phyloP scores from a whole-genome alignment of 2,888 invertebrate genomes.

The Sinhomidia bicolor region DNA sequence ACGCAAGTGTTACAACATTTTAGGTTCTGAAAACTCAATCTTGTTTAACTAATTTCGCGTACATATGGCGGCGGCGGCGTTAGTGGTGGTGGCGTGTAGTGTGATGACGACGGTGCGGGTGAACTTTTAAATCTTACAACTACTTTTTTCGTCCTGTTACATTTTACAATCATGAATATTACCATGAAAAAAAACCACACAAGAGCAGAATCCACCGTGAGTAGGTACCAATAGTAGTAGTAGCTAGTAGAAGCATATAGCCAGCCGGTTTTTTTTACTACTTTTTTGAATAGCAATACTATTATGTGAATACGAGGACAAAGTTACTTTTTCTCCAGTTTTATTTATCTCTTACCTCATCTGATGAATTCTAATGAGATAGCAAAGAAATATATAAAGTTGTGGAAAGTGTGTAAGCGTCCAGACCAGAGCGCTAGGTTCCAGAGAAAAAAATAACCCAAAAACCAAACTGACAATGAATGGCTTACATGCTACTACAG shows the following conservation, averaged over 20 bases:
- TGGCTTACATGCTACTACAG: background rate
- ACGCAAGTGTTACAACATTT: background rate
- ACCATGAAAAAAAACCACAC: no score
- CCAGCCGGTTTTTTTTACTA: background rate
- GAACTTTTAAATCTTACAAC: background rate
- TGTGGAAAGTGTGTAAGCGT: conserved; percentile 2
- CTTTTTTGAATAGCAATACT: background rate
- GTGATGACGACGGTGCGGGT: no score
- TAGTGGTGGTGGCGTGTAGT: no score
- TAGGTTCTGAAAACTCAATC: background rate
- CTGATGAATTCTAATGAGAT: conserved; percentile 76
- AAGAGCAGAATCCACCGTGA: background rate
- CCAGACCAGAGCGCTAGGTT: no score
- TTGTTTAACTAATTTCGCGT: background rate
- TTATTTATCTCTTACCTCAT: conserved; percentile 74
- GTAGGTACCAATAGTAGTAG: background rate
- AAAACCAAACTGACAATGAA: background rate
- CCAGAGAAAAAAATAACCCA: no score
- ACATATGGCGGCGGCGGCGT: background rate
- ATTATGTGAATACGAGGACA: background rate
- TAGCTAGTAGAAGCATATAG: no score
- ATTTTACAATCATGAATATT: background rate
- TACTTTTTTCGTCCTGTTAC: background rate
- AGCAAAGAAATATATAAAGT: conserved; percentile 10
- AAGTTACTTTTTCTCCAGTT: conserved; percentile 63